Percentiles rank a stretch among this genome's conserved stretches.
phyloP scores from a whole-genome alignment of 2,888 invertebrate species.

The Lochmaea crataegi region DNA sequence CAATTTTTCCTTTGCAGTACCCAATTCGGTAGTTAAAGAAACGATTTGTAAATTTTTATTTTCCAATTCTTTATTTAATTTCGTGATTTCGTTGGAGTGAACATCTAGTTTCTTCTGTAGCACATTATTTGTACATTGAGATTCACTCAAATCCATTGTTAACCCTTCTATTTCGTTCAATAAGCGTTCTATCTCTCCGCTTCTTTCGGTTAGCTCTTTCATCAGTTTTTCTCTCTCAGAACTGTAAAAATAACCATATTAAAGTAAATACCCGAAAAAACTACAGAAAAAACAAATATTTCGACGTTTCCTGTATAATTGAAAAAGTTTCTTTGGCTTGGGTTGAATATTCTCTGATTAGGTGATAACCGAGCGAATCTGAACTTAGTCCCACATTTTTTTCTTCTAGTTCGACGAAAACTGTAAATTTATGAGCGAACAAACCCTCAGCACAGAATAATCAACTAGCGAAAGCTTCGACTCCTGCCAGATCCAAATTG shows the following conservation, averaged over 20 bases:
- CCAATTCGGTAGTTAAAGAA: slow-evolving; percentile 45
- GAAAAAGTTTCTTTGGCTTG: no score
- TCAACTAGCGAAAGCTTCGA: no score
- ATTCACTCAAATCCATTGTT: slow-evolving; percentile 11
- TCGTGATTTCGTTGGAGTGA: slow-evolving; percentile 34
- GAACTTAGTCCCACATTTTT: no score
- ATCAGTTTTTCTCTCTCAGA: slow-evolving; percentile 18
- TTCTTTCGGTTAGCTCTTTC: slow-evolving; percentile 58
- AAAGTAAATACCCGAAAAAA: neutral
- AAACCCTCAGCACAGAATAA: no score
- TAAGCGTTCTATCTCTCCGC: slow-evolving; percentile 69
- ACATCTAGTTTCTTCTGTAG: slow-evolving; percentile 37
- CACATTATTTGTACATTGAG: slow-evolving; percentile 24
- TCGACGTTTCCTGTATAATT: no score
- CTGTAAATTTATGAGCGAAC: no score
- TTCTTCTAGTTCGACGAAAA: no score
- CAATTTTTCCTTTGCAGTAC: slow-evolving; percentile 51
- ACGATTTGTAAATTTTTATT: slow-evolving; percentile 38
- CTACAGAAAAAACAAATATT: neutral
- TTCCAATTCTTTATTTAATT: slow-evolving; percentile 41
- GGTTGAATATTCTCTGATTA: neutral
- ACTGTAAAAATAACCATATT: neutral
- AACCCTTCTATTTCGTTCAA: slow-evolving; percentile 56
- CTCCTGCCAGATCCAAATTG: no score
- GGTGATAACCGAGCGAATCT: no score